Evolutionary conservation across 2,113 vertebrate species (phyloP).

Genomic region (Entelurus aequoreus): DNA sequence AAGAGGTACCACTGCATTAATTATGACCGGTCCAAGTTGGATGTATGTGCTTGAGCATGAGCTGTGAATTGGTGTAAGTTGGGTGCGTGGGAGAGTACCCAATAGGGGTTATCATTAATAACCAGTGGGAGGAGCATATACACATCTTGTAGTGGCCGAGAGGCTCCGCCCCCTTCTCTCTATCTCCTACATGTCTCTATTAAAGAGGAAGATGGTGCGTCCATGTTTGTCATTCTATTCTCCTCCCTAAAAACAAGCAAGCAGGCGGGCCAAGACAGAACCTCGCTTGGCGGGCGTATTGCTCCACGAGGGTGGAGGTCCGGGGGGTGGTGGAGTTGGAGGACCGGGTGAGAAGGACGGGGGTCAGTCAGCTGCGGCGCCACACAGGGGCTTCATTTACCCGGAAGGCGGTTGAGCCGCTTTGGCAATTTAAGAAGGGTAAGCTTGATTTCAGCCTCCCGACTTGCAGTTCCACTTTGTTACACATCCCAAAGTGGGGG

Average conservation of each 20-base stretch:
- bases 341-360: too few species aligned
- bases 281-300: conserved; percentile 52
- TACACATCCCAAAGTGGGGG: too few species aligned
- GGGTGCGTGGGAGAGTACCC: too few species aligned
- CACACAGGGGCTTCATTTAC: conserved; percentile 58
- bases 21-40: too few species aligned
- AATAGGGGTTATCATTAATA: too few species aligned
- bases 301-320: conserved; percentile 38
- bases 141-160: conserved; percentile 52
- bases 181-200: conserved; percentile 56
- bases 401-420: conserved; percentile 58
- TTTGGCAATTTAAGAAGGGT: conserved; percentile 58
- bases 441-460: conserved; percentile 52
- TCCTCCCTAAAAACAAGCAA: conserved; percentile 62
- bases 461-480: neutral
- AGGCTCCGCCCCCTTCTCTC: conserved; percentile 31
- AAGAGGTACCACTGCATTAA: too few species aligned
- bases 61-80: too few species aligned
- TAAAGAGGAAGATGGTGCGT: conserved; percentile 71
- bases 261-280: conserved; percentile 55
- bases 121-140: conserved; percentile 32
- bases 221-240: conserved; percentile 78
- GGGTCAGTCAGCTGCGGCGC: too few species aligned
- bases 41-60: too few species aligned
- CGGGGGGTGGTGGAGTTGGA: conserved; percentile 11